Evolutionary conservation across 2,113 vertebrate genomes (phyloP), one percentile per base, ranked within the genome.

Genomic region (rat (Rattus norvegicus)): DNA sequence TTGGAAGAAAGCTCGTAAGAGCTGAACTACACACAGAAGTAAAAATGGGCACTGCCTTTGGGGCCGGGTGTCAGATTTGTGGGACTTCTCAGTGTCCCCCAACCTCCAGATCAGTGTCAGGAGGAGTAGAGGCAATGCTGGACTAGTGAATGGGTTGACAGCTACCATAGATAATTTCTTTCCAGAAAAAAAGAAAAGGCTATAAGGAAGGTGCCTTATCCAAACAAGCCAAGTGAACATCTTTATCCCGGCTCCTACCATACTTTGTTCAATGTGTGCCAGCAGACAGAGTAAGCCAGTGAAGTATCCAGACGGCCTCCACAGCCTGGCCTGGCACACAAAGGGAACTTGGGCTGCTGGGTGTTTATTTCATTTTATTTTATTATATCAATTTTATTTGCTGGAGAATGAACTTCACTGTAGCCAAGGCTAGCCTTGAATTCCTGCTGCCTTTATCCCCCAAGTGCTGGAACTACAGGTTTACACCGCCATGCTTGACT

Each of bases 171-270:
- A 24, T 61, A 36, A 13, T 79, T 63, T 95, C 80, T 88, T 77
- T 81, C 84, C 39, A 90, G n/a, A 81, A 97, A 11, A 11, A 96
- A 96, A 79, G 30, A 77, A 79, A 91, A 91, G 49, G 30, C 56
- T 70, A 39, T 59, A 86, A 90, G 33, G 76, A 83, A 83, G n/a
- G 0, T 72, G 19, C 73, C 52, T 30, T 39, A 88, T 69, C 76
- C 75, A 90, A 63, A 81, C 28, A 61, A 91, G 26, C n/a, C n/a
- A 86, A 16, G 19, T 39, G 26, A 49, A 43, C 5, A 36, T n/a
- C 54, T 79, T 83, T 76, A 17, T 7, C 47, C 63, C 30, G 91
- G 19, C 10, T 33, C 73, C 52, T 63, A 54, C 54, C 56, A 76
- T 26, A 11, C 72, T 89, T 92, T 26, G 65, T 33, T 90, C 39